phyloP scores from a whole-genome alignment of 1,140 invertebrate genomes.

The Parapsyche elsis region DNA sequence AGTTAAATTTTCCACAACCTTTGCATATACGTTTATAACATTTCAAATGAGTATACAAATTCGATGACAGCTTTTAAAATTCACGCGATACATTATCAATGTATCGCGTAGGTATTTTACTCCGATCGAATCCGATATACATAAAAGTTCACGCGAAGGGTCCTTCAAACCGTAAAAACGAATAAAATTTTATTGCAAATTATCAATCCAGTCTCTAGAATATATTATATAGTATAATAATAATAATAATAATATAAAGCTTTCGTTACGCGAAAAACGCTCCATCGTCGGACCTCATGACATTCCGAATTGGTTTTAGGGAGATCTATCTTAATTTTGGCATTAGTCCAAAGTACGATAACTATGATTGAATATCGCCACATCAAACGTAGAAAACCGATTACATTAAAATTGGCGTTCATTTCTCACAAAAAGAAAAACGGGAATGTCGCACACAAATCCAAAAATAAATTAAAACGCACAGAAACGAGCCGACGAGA shows the following conservation, averaged over 20 bases:
- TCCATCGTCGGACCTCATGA: neutral
- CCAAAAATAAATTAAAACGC: neutral
- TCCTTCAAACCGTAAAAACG: neutral
- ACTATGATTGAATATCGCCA: constrained; percentile 24
- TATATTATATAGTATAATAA: neutral
- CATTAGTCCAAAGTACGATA: constrained; percentile 6
- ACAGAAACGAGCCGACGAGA: neutral
- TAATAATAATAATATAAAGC: no score
- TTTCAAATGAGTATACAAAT: neutral
- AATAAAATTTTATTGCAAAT: constrained; percentile 8
- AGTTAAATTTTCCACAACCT: no score
- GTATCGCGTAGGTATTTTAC: no score
- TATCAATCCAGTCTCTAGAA: neutral
- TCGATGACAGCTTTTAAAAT: no score
- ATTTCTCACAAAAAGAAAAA: neutral
- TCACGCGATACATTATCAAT: no score
- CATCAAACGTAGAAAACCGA: no score
- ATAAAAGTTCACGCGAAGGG: neutral
- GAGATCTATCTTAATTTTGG: constrained; percentile 20
- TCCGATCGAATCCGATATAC: constrained; percentile 12
- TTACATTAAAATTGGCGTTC: no score
- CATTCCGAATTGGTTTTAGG: neutral
- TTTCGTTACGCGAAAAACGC: neutral
- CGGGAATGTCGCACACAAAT: neutral
- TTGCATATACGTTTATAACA: no score